Evolutionary conservation across 2,888 invertebrate genomes (phyloP), one percentile per base, ranked within the genome.

Genomic region (Eupithecia subumbrata): DNA sequence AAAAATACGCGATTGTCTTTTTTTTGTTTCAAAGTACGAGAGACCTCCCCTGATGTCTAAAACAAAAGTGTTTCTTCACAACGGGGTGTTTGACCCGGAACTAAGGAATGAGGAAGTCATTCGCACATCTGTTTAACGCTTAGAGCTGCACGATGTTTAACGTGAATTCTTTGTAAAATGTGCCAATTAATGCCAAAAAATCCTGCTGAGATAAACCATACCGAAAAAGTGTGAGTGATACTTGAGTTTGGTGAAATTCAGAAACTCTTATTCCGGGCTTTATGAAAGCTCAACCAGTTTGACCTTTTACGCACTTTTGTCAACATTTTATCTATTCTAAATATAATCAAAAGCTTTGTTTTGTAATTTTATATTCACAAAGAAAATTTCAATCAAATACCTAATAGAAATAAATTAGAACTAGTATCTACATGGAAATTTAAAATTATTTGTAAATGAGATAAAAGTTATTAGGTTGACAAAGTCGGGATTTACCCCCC

Each of bases 81-180:
- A 43, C 72, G 66, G 72, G 76, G 64, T 30, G 48, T 5, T 7
- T 40, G 22, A 70, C 48, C 67, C 71, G 75, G 75, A 75, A 71
- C 37, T 63, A 48, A 48, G 68, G 25, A 48, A 63, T 66, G 25
- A 63, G 68, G 72, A 72, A 72, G 73, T 69, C 69, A 73, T 71
- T n/a, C 40, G 56, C 63, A 66, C 66, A 74, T 74, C 71, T 74
- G 64, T 72, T 56, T 22, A n/a, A 45, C 16, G 25, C n/a, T n/a
- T n/a, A n/a, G n/a, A n/a, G n/a, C n/a, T n/a, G n/a, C n/a, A n/a
- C n/a, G n/a, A n/a, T 74, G 64, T 72, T 56, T 22, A n/a, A 45
- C 16, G 25, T 68, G 16, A 68, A 68, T 25, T 68, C 43, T 68
- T 60, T 4, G 14, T 25, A 25, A 25, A 60, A 60, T 60, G 60